Evolutionary conservation across 2,797 vertebrate species (phyloP), one percentile per base, ranked within the genome.

Genomic region (Neosilurus hyrtlii): DNA sequence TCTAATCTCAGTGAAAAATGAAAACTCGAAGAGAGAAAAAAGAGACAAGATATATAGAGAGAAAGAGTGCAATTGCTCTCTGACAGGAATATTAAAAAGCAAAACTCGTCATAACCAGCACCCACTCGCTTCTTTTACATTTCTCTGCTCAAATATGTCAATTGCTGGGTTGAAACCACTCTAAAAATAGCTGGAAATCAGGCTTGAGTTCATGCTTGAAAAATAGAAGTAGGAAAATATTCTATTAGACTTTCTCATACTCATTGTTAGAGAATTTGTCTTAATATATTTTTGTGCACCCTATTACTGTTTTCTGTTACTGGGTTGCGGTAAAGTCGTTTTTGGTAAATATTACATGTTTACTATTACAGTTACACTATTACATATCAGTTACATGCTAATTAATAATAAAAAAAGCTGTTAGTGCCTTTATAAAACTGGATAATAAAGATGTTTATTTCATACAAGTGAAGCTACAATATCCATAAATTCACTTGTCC

Each of bases 1-100:
- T 8, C 35, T 74, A 59, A 83, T 79, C 76, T 26, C 22, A 65
- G 43, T 73, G 43, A 43, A 62, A 77, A 77, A 51, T 51, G n/a
- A 61, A 66, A 61, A 37, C 20, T 79, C 57, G 43, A 49, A 73
- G 14, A 73, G 30, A 67, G 16, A 16, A 80, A 52, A 52, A 6
- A 65, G 57, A 65, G 14, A 22, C 7, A 24, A 63, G 30, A 20
- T 24, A 59, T 16, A 72, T 1, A 65, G 11, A 20, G 26, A 12
- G 43, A 43, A 20, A 12, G 5, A 54, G 8, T 4, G 61, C 61
- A 35, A n/a, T 57, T 59, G 63, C 65, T 57, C 15, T 30, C 65
- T 80, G 63, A 67, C 12, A 80, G 9, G 52, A 54, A 67, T 67
- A n/a, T 57, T 66, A 63, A 20, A 24, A 54, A 54, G 16, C 56